Evolutionary conservation across 2,888 invertebrate species (phyloP).

Genomic region (Leuctra nigra): DNA sequence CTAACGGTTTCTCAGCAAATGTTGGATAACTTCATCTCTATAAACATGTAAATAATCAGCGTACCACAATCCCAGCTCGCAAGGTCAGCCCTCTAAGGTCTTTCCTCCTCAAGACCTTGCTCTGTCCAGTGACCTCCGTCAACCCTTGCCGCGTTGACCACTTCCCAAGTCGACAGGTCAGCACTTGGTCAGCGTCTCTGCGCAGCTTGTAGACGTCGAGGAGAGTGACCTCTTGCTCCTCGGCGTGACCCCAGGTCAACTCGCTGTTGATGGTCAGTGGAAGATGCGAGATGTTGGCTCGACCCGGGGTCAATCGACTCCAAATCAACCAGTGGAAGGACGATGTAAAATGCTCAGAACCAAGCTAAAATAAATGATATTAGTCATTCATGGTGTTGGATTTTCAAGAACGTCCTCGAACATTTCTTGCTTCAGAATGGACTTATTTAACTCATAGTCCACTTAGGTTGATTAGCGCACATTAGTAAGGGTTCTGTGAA

Average conservation of each 20-base stretch:
- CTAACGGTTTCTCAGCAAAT: neutral
- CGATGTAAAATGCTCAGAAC: too few relatives aligned
- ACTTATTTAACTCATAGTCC: too few relatives aligned
- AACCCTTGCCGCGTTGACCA: neutral
- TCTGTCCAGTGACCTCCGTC: neutral
- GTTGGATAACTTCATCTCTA: neutral
- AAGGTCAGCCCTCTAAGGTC: constrained; percentile 2
- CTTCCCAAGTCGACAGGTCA: neutral
- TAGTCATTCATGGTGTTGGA: too few relatives aligned
- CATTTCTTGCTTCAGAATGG: too few relatives aligned
- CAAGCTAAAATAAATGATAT: too few relatives aligned
- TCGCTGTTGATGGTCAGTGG: constrained; percentile 4
- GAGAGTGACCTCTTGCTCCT: neutral
- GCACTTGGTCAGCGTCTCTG: neutral
- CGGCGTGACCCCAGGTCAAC: neutral
- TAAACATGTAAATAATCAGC: neutral
- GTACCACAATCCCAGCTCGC: constrained; percentile 3
- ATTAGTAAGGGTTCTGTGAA: too few relatives aligned
- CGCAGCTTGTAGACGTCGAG: neutral
- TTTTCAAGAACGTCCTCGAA: too few relatives aligned
- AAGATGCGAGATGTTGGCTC: neutral
- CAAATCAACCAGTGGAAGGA: neutral
- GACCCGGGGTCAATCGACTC: neutral
- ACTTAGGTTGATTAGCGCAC: too few relatives aligned
- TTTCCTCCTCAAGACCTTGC: neutral